Evolutionary conservation across 1,140 invertebrate genomes (phyloP).

Genomic region (Drosophila rufa): DNA sequence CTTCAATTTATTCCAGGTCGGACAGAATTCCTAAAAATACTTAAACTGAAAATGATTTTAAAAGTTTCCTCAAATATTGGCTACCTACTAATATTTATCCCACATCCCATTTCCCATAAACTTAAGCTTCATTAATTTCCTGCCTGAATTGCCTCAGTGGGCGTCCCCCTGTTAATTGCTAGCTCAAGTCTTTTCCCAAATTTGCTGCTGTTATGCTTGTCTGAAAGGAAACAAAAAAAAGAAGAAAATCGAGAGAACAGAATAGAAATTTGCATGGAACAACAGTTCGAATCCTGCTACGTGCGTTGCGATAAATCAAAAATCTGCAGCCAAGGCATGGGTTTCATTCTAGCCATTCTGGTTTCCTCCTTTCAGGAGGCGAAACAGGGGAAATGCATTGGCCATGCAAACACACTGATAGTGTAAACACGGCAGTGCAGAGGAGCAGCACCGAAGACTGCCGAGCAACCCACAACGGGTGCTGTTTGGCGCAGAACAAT

Average conservation of each 20-base stretch:
- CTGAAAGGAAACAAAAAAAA: not conserved
- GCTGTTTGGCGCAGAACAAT: constrained; percentile 36
- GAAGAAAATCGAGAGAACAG: not conserved
- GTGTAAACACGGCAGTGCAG: constrained; percentile 52
- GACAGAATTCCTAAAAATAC: not conserved
- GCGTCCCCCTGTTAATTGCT: constrained; percentile 30
- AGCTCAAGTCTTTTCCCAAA: constrained; percentile 9
- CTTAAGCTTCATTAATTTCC: constrained; percentile 23
- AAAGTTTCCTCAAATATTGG: not conserved
- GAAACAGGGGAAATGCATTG: constrained; percentile 46
- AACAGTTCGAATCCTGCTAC: constrained; percentile 17
- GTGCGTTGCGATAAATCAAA: constrained; percentile 68
- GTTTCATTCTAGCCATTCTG: constrained; percentile 10
- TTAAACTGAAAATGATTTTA: not conserved
- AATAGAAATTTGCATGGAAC: constrained; percentile 44
- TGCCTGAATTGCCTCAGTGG: constrained; percentile 10
- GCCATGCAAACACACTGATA: constrained; percentile 55
- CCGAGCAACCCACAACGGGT: not conserved
- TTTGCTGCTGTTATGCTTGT: constrained; percentile 40
- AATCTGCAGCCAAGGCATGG: constrained; percentile 55
- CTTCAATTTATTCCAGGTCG: not conserved
- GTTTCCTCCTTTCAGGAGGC: constrained; percentile 24
- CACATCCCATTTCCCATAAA: not conserved
- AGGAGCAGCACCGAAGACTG: constrained; percentile 13
- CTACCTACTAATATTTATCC: constrained; percentile 2